These are phyloP conservation scores for Burhinus oedicnemus DNA, from an alignment of 2,113 vertebrate species.

Conservation along the genomic window DNA sequence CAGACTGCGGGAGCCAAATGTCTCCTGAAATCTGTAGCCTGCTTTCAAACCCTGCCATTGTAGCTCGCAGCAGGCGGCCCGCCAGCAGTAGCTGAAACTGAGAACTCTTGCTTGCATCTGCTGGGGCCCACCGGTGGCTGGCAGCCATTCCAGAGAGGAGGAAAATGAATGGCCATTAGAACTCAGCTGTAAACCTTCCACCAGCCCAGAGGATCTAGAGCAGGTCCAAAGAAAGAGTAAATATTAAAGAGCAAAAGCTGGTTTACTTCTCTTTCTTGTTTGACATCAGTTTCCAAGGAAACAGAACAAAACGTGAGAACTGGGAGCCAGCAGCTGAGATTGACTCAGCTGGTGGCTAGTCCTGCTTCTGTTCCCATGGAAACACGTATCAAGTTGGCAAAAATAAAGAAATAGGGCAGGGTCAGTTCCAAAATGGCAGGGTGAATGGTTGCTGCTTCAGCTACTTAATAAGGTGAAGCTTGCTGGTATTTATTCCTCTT, in stretches of 20 bases:
- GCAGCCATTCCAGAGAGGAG: background rate
- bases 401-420: conserved; percentile 49
- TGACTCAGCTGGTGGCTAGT: conserved; percentile 72
- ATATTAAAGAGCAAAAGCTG: conserved; percentile 29
- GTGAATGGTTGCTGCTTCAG: conserved; percentile 4
- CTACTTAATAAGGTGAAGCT: background rate
- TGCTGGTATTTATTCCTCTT: background rate
- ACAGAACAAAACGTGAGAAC: conserved; percentile 61
- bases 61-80: background rate
- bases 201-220: background rate
- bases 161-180: conserved; percentile 8
- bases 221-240: background rate
- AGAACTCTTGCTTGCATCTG: conserved; percentile 37
- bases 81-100: background rate
- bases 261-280: conserved; percentile 43
- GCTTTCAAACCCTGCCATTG: conserved; percentile 31
- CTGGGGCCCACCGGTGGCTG: background rate
- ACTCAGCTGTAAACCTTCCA: background rate
- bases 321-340: conserved; percentile 65
- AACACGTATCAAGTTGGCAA: conserved; percentile 60
- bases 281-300: conserved; percentile 69
- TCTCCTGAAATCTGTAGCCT: conserved; percentile 30
- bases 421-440: conserved; percentile 53
- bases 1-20: conserved; percentile 22
- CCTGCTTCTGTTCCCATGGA: conserved; percentile 67